Evolutionary conservation across 2,797 vertebrate species (phyloP), one percentile per base, ranked within the genome.

Genomic region (Luscinia luscinia): DNA sequence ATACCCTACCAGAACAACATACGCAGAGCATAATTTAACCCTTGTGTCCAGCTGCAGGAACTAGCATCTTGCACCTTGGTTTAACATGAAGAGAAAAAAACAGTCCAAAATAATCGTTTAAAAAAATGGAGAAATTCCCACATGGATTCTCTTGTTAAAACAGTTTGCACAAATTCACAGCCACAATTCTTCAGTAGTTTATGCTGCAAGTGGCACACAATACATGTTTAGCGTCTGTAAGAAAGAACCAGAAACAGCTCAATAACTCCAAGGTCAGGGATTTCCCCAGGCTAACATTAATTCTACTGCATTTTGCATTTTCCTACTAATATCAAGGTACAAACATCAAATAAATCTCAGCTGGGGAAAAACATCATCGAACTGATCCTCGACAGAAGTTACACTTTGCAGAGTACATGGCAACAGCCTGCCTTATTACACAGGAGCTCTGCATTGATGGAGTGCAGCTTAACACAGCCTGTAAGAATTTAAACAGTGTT

Each of bases 111-210:
- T 73, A 96, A 96, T 57, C 5, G 51, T 88, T 94, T 67, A 8
- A 74, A 87, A 93, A 93, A 77, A 81, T 17, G 81, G 84, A 97
- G 95, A 86, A 95, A 83, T 87, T 95, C 94, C 91, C 93, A 90
- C 81, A 96, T 46, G 85, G 95, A 89, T 86, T 93, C 87, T 89
- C 94, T 95, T 94, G 86, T 97, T 95, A 96, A 94, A 96, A 94
- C 91, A 96, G 80, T 90, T 97, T 97, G 95, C 96, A 97, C 94
- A 87, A 94, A 97, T 93, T 96, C 96, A 97, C 94, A 97, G 94
- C 96, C 97, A 97, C 96, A 95, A 95, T 95, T 97, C 96, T 90
- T 98, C 97, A 98, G 97, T 97, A 98, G 97, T 98, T 97, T 96
- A 97, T 92, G 97, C 95, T 97, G 97, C 96, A 95, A 96, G 94